Base-by-base conservation (phyloP, 1,140 invertebrate genomes). In the Drosophila chauvacae region DNA sequence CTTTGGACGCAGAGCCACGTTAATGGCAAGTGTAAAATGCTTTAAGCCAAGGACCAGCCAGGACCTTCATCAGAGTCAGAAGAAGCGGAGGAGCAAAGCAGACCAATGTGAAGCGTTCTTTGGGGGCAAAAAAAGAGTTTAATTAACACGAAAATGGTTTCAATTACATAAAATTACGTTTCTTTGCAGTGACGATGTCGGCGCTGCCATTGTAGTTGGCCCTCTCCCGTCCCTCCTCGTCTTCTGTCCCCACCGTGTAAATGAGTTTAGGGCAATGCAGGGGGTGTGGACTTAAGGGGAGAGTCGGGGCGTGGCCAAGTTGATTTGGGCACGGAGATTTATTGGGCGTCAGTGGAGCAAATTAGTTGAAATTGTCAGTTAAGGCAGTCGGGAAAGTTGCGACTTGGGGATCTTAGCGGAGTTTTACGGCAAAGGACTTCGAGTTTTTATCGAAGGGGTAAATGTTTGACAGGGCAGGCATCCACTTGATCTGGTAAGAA, bases 101-200 rank as follows among this genome's bases (percentile, higher is more conserved):
- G 39, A 35, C 39, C 50, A 47, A 63, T 33, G 61, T 50, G 45
- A 64, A 75, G 45, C 53, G 48, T 64, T 58, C 44, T 73, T 56
- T 18, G 51, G 53, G 50, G 71, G 64, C 33, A 84, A 83, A 60
- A 86, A 79, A 88, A 90, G 85, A 90, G 85, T 90, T 90, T 90
- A 90, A 90, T 90, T 90, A 90, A 90, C 85, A 90, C 85, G 85
- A 90, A 90, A 90, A 90, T 90, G 85, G 85, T 90, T 90, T 90
- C 85, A 90, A 90, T 90, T 90, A 90, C 85, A 90, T 85, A 84
- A 90, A 90, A 90, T 90, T 90, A 90, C 85, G 83, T 90, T 90
- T 90, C 85, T 85, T 90, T 81, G 66, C 81, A 84, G 59, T 73
- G 59, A 68, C 55, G 72, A 59, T 47, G 56, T 58, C 62, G 66